Evolutionary conservation across 2,113 vertebrate genomes (phyloP).

Genomic region (Vireo altiloquus): DNA sequence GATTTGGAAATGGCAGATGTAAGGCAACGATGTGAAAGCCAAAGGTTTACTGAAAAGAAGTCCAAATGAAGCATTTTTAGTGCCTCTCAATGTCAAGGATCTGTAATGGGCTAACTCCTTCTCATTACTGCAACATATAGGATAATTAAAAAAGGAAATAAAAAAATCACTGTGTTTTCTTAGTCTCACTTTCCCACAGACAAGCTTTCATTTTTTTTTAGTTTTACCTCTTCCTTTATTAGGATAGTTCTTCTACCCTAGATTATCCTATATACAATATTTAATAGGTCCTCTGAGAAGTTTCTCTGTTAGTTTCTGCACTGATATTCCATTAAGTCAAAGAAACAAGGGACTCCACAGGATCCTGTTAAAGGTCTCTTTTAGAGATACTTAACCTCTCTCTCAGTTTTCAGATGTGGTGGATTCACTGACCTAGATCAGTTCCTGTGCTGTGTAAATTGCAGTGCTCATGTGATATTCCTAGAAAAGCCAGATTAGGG

Average conservation of each 20-base stretch:
- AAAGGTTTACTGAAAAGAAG: constrained; percentile 62
- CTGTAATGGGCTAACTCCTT: background rate
- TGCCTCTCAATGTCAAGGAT: background rate
- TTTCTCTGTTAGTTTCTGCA: background rate
- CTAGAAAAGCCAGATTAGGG: background rate
- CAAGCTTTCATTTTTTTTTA: background rate
- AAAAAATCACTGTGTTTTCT: background rate
- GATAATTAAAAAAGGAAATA: background rate
- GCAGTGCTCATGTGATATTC: accelerated
- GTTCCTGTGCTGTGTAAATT: background rate
- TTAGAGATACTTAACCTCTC: no score
- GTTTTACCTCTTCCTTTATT: background rate
- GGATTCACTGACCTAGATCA: background rate
- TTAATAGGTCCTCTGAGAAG: background rate
- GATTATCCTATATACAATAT: background rate
- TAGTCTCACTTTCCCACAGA: background rate
- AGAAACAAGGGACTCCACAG: background rate
- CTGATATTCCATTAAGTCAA: background rate
- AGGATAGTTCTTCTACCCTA: background rate
- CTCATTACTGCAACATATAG: background rate
- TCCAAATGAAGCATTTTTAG: constrained; percentile 53
- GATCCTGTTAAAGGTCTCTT: background rate
- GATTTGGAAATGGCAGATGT: constrained; percentile 72
- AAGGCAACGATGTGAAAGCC: constrained; percentile 60
- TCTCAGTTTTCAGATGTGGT: background rate